Percentiles rank a stretch among this genome's conserved stretches.
Conservation (phyloP, 2,113 vertebrate species). For the Malurus cyaneus region DNA sequence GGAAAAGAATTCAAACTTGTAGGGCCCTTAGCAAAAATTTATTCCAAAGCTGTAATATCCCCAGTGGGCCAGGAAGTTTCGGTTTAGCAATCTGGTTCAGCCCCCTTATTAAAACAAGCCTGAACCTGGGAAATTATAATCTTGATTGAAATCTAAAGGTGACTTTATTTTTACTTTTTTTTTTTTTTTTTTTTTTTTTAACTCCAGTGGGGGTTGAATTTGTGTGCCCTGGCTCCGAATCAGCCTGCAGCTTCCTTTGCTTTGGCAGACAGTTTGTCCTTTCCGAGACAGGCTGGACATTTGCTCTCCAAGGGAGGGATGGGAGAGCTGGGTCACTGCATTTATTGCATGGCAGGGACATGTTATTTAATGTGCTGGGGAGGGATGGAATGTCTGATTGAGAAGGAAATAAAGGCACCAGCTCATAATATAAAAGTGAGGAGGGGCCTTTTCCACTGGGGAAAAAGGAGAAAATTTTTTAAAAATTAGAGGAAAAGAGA, state of each 20-base stretch:
- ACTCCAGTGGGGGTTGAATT: background rate
- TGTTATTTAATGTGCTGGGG: background rate
- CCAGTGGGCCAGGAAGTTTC: constrained; percentile 5
- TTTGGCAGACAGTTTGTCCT: background rate
- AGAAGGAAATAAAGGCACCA: background rate
- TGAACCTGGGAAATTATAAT: constrained; percentile 20
- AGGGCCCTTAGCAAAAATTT: background rate
- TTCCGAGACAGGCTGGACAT: background rate
- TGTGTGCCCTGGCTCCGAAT: background rate
- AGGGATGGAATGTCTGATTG: background rate
- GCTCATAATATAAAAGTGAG: background rate
- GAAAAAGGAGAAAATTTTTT: fast-evolving
- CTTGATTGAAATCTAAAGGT: constrained; percentile 20
- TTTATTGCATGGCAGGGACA: background rate
- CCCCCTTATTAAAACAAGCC: constrained; percentile 16
- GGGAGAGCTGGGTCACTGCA: background rate
- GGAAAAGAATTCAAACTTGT: background rate
- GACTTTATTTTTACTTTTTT: constrained; percentile 13
- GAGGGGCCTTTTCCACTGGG: background rate
- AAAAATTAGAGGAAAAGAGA: background rate
- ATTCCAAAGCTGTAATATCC: background rate
- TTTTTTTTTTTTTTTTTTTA: background rate
- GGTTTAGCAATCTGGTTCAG: background rate
- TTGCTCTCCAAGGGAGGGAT: background rate
- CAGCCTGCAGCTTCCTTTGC: background rate